Evolutionary conservation across 2,797 vertebrate species (phyloP).

Genomic region (Lophotriccus pileatus): DNA sequence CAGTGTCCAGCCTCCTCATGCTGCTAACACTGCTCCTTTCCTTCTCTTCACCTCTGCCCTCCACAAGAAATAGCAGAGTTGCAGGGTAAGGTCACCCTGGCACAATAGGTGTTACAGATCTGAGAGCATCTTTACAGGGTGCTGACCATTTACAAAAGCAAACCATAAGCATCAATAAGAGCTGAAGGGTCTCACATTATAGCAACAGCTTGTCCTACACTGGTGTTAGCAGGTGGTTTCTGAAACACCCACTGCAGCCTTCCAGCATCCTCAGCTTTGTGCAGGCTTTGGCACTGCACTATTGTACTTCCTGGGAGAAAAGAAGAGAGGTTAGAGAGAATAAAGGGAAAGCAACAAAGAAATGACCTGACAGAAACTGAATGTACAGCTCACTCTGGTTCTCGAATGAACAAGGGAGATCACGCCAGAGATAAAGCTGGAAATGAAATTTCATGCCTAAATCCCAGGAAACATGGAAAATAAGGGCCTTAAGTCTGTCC

Average conservation of each 20-base stretch:
- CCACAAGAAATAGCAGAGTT: neutral
- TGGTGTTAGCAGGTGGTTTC: neutral
- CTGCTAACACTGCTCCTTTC: neutral
- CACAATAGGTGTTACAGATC: neutral
- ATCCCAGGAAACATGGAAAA: neutral
- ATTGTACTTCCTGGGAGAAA: neutral
- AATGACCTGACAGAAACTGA: neutral
- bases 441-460: conserved; percentile 30
- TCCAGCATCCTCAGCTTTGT: neutral
- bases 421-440: neutral
- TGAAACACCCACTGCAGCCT: neutral
- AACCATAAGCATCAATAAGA: neutral
- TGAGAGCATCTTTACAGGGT: neutral
- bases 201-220: neutral
- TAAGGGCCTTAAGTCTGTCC: neutral
- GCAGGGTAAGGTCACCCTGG: neutral
- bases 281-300: neutral
- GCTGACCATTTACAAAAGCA: neutral
- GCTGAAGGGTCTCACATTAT: neutral
- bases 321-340: neutral
- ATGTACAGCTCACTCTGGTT: neutral
- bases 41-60: neutral
- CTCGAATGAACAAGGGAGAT: neutral
- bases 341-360: neutral
- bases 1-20: neutral